Conservation (phyloP, 2,888 invertebrate species). For the Polyommatus icarus region DNA sequence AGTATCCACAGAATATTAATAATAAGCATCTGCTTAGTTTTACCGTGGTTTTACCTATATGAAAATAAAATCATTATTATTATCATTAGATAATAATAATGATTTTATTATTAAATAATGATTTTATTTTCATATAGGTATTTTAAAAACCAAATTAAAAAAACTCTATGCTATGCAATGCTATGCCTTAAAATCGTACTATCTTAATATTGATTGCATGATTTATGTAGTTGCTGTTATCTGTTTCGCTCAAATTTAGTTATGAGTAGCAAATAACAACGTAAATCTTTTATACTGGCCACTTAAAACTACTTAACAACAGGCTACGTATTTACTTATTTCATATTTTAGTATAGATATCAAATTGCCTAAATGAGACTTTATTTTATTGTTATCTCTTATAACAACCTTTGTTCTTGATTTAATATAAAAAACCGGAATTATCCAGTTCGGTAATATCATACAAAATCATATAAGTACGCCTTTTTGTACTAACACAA, state of each 20-base stretch:
- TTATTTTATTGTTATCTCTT: conserved; percentile 8
- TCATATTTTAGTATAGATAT: neutral
- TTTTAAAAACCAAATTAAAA: no score
- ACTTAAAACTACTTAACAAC: neutral
- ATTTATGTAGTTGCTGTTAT: no score
- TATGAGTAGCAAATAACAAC: neutral
- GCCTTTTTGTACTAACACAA: neutral
- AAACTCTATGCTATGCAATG: no score
- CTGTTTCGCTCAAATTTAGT: no score
- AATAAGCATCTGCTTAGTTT: no score
- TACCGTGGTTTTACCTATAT: no score
- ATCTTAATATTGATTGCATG: no score
- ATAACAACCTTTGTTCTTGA: neutral
- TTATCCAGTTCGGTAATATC: neutral
- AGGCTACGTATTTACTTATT: neutral
- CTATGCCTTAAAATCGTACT: no score
- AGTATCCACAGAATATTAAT: neutral
- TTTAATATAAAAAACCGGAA: neutral
- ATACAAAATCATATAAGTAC: neutral
- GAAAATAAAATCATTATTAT: no score
- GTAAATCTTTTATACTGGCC: neutral
- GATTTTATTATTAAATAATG: no score
- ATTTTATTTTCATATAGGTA: no score
- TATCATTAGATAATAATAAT: no score
- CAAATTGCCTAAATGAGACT: conserved; percentile 6